Conservation (phyloP, 2,888 invertebrate species). For the Nephrotoma guestfalica region DNA sequence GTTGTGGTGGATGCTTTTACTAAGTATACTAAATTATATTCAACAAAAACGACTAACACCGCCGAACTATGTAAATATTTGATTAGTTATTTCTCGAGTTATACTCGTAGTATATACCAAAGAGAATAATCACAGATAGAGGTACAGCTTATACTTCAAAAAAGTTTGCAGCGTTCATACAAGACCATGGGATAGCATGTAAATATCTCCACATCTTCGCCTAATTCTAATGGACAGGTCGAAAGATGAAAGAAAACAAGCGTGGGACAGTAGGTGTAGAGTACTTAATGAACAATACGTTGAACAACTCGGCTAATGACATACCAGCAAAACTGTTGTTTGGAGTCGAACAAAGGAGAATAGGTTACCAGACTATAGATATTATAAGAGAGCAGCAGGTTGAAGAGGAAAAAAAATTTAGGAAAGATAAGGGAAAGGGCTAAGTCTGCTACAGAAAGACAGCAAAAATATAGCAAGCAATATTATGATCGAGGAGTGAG, state of each 20-base stretch:
- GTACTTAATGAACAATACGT: not conserved
- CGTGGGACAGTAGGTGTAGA: not conserved
- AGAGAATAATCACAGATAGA: no score
- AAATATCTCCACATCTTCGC: not conserved
- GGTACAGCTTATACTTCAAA: no score
- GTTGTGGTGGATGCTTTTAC: no score
- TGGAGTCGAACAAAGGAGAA: not conserved
- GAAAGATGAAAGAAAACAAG: not conserved
- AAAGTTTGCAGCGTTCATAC: no score
- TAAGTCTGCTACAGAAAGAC: not conserved
- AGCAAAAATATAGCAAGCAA: not conserved
- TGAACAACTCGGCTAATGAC: not conserved
- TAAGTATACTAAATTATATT: not conserved
- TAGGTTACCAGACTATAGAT: not conserved
- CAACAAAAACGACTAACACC: not conserved
- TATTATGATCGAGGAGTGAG: not conserved
- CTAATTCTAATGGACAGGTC: not conserved
- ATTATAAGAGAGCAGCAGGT: not conserved
- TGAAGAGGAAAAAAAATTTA: not conserved
- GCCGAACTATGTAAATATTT: not conserved
- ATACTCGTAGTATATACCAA: not conserved
- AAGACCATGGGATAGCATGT: not conserved
- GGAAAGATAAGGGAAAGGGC: not conserved
- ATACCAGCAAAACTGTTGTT: not conserved
- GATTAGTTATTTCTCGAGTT: not conserved